Percentiles rank a stretch among this genome's conserved stretches.
These are phyloP conservation scores for Phyto melanocephala DNA, from an alignment of 2,888 invertebrate species.

Conservation along the genomic window DNA sequence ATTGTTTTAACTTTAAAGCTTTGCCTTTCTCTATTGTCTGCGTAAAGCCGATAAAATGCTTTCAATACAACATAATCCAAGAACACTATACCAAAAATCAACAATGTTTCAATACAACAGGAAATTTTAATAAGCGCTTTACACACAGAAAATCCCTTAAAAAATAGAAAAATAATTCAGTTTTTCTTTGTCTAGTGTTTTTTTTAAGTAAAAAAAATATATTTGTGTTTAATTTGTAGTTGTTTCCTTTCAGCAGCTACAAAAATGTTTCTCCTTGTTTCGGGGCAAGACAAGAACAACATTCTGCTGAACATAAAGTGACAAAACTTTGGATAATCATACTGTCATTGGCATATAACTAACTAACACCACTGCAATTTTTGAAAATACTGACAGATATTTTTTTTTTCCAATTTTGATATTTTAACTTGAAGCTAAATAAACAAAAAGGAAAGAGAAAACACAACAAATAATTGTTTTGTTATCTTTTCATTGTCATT, in stretches of 20 bases:
- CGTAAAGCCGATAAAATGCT: too few species aligned
- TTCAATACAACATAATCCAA: neutral
- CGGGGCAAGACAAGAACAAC: neutral
- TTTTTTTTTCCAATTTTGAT: neutral
- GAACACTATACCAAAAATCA: neutral
- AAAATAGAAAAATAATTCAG: neutral
- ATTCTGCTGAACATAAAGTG: neutral
- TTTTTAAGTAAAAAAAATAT: too few species aligned
- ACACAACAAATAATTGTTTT: conserved; percentile 40
- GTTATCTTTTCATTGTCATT: conserved; percentile 38
- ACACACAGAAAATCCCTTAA: neutral
- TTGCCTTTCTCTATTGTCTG: too few species aligned
- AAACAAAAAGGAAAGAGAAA: neutral
- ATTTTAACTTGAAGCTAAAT: neutral
- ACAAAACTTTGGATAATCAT: conserved; percentile 27
- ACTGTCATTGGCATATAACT: conserved; percentile 24
- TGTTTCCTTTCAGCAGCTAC: neutral
- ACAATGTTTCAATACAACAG: neutral
- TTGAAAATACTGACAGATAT: neutral
- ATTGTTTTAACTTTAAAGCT: too few species aligned
- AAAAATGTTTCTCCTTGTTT: neutral
- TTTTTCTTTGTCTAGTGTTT: neutral
- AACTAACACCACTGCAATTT: too few species aligned
- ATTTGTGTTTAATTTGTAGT: neutral
- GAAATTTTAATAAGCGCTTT: neutral